phyloP scores from a whole-genome alignment of 2,888 invertebrate genomes.

The Trissonchulus sp. region DNA sequence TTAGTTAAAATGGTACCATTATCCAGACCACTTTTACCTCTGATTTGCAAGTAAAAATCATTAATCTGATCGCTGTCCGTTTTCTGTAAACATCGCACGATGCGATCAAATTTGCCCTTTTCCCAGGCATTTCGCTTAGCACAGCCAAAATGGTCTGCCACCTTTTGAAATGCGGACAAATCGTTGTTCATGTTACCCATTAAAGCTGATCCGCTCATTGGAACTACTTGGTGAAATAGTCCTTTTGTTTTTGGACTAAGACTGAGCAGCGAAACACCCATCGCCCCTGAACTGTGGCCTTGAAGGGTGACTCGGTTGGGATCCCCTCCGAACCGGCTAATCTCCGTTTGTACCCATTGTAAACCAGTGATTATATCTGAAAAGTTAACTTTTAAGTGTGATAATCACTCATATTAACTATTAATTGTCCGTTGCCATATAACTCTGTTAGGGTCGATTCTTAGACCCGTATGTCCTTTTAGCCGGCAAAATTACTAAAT shows the following conservation, averaged over 20 bases:
- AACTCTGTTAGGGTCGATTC: too few relatives aligned
- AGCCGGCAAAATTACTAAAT: too few relatives aligned
- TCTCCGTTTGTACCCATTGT: constrained; percentile 34
- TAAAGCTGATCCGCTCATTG: constrained; percentile 23
- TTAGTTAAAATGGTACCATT: too few relatives aligned
- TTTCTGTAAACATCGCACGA: background rate
- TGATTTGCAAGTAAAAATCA: background rate
- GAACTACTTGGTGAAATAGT: constrained; percentile 23
- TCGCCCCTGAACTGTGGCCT: constrained; percentile 36
- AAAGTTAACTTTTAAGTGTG: too few relatives aligned
- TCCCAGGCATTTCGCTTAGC: background rate
- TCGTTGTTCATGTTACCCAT: background rate
- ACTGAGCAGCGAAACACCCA: constrained; percentile 21
- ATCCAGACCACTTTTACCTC: background rate
- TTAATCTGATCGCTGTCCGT: background rate
- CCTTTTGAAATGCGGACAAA: background rate
- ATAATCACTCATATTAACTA: too few relatives aligned
- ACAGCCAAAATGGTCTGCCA: constrained; percentile 9
- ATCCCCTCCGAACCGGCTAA: constrained; percentile 38
- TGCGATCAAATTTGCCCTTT: background rate
- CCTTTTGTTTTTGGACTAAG: constrained; percentile 14
- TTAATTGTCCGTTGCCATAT: too few relatives aligned
- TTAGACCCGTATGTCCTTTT: too few relatives aligned
- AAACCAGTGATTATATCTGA: constrained; percentile 31
- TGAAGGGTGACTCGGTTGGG: constrained; percentile 34